Base-by-base conservation (phyloP, 2,888 invertebrate genomes). In the Girardia tigrina region DNA sequence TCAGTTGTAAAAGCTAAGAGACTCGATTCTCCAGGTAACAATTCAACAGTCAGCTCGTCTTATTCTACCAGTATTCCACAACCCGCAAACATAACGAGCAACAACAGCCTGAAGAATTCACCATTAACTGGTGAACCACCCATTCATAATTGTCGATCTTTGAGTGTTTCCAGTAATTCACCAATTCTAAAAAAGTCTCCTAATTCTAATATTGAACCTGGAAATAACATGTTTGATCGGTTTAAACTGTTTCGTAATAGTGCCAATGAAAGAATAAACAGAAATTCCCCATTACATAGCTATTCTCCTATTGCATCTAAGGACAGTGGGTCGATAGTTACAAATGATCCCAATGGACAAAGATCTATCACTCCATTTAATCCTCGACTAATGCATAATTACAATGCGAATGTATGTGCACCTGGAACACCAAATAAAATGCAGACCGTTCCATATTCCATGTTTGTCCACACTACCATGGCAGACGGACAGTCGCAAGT, bases 401-500 rank as follows among this genome's bases (percentile, higher is more conserved):
- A 20, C 23, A 56, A 56, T 56, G 2, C 56, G n/a, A 56, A 56
- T 56, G 20, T 56, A 8, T 56, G 56, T 56, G 20, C 56, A 8
- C 56, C 56, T 20, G n/a, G 8, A 56, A 56, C 56, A 20, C 56
- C 56, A 56, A 56, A 56, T 56, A 56, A 56, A 16, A 20, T 56
- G 23, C 56, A 56, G 23, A n/a, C n/a, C n/a, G 56, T 56, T 56
- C 56, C 56, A n/a, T 56, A 56, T 56, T 56, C 56, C n/a, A 56
- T 56, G 56, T 56, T 56, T 56, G n/a, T n/a, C n/a, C n/a, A n/a
- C n/a, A n/a, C n/a, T n/a, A n/a, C n/a, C n/a, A n/a, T n/a, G n/a
- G n/a, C n/a, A n/a, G 56, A 56, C 4, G n/a, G n/a, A 20, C 56
- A 56, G 23, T 56, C 56, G 23, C 8, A 12, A 8, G 8, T 12